phyloP scores from a whole-genome alignment of 2,113 vertebrate genomes.

The Muscicapa adusta region DNA sequence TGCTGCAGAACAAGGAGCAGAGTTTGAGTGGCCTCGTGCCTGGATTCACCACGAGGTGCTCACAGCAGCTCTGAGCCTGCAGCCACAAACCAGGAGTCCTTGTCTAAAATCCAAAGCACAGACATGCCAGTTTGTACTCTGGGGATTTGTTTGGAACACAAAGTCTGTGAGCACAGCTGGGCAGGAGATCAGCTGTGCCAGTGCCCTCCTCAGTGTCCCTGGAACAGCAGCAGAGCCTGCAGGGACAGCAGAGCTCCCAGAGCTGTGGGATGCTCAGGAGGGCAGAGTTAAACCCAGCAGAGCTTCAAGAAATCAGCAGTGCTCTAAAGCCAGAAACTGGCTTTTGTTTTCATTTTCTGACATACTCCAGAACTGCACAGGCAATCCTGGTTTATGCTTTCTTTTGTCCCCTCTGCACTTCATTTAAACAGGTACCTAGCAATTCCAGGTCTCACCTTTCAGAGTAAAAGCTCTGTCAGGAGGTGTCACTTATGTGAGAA shows the following conservation, averaged over 20 bases:
- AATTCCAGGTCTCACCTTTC: background rate
- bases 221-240: background rate
- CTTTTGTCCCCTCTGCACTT: background rate
- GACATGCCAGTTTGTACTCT: rapidly evolving
- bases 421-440: background rate
- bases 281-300: background rate
- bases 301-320: background rate
- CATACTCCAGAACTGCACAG: background rate
- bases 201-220: background rate
- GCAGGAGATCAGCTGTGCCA: background rate
- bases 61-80: background rate
- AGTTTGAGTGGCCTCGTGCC: background rate
- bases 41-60: rapidly evolving
- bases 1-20: background rate
- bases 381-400: background rate
- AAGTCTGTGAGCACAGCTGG: background rate
- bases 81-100: background rate
- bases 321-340: background rate
- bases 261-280: background rate
- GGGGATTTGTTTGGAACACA: background rate
- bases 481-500: background rate
- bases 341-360: background rate
- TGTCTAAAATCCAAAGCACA: background rate
- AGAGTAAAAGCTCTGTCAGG: background rate
- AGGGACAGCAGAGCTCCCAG: background rate